Base-by-base conservation (phyloP, 2,888 invertebrate genomes). In the Ptilodon capucinus region DNA sequence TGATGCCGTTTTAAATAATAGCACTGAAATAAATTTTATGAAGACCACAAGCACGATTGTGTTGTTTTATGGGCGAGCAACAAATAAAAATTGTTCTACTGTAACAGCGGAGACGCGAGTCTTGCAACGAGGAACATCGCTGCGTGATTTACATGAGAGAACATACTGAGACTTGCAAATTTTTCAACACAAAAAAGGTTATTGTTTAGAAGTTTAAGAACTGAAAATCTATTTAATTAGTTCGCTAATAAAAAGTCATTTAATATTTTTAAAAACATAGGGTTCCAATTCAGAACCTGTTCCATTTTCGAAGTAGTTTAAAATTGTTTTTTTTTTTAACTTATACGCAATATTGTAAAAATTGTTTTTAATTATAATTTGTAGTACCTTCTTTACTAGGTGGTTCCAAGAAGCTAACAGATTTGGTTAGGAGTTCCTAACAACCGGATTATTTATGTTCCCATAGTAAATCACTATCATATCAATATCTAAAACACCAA, bases 401-500 rank as follows among this genome's bases (percentile, higher is more conserved):
- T 36, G 17, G 6, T 23, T 40, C 14, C 21, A 13, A 14, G 14
- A 7, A 2, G 13, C 8, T 23, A 28, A 25, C 28, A 28, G 28
- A 2, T n/a, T n/a, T n/a, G 11, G 28, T 8, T 28, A n/a, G 2
- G 8, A 8, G 17, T 16, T 36, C 2, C 18, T 62, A 70, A 72
- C 67, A 60, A 74, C 68, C 51, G 66, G 77, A 78, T 81, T 85
- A 81, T 79, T 80, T 80, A 64, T 74, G 75, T 86, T 87, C 86
- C 78, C 86, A 86, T 83, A 83, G 74, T 85, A 85, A 86, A 87
- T 86, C 81, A 84, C 81, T 78, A 86, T 85, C 81, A 82, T 86
- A 87, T 86, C 86, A 85, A 83, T 86, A 87, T 86, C 86, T 85
- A 81, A 88, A 85, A 81, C 82, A 86, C 82, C 86, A 87, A 86